A percentile compares a stretch with the other conserved stretches of the same genome.
These are phyloP conservation scores for Pandemis corylana DNA, from an alignment of 2,888 invertebrate species.

Conservation along the genomic window DNA sequence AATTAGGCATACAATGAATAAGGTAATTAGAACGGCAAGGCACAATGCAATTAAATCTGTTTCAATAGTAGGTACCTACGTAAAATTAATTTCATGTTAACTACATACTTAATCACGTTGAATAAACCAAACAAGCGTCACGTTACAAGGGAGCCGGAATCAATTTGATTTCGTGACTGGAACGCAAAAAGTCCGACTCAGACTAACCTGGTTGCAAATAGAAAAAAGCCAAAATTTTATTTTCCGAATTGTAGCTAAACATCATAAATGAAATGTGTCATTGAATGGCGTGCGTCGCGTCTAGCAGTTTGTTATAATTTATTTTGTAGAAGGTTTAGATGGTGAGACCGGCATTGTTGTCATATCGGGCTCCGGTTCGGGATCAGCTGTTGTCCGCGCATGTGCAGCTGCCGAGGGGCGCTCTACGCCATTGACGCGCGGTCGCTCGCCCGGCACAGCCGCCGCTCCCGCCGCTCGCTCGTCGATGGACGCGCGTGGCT, in stretches of 20 bases:
- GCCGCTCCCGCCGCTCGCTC: constrained; percentile 35
- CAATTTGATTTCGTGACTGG: neutral
- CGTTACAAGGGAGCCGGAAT: neutral
- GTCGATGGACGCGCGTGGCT: constrained; percentile 61
- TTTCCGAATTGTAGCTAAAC: constrained; percentile 19
- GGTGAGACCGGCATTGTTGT: constrained; percentile 38
- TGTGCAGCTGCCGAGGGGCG: constrained; percentile 73
- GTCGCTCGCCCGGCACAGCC: constrained; percentile 48
- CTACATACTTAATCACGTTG: neutral
- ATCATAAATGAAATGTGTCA: constrained; percentile 36
- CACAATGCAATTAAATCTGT: neutral
- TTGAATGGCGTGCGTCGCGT: constrained; percentile 6
- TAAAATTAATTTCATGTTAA: neutral
- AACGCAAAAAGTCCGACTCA: neutral
- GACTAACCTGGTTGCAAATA: constrained; percentile 26
- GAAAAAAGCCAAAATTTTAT: constrained; percentile 13
- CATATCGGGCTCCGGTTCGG: constrained; percentile 45
- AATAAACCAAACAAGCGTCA: neutral
- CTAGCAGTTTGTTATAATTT: constrained; percentile 12
- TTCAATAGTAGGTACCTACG: neutral
- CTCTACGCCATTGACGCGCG: constrained; percentile 61
- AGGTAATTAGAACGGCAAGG: neutral
- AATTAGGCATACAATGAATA: neutral
- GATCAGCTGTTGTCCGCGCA: constrained; percentile 81
- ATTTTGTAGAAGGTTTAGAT: constrained; percentile 18